These are phyloP conservation scores for Dendrocopos noguchii DNA, from an alignment of 2,113 vertebrate genomes.

Conservation along the genomic window DNA sequence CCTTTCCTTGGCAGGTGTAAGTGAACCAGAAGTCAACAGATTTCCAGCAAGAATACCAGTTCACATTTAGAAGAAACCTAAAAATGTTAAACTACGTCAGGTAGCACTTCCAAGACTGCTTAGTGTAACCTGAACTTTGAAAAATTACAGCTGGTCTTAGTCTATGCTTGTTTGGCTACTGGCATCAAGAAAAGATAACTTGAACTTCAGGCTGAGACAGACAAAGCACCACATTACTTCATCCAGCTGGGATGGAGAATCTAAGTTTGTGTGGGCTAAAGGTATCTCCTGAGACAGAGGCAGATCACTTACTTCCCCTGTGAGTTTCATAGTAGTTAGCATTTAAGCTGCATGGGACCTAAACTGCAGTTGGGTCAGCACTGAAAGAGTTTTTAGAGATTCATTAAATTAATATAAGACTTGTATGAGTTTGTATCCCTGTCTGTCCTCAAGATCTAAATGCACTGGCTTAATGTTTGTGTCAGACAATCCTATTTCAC, in stretches of 20 bases:
- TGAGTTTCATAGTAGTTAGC: background rate
- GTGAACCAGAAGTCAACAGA: background rate
- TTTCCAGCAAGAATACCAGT: background rate
- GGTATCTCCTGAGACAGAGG: background rate
- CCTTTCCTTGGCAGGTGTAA: background rate
- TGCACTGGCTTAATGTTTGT: background rate
- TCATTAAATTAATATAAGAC: background rate
- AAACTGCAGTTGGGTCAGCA: background rate
- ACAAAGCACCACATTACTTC: background rate
- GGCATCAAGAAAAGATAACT: background rate
- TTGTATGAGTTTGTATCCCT: background rate
- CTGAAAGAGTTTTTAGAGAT: background rate
- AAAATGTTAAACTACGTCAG: background rate
- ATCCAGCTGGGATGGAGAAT: background rate
- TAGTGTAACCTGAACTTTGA: background rate
- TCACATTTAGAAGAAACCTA: background rate
- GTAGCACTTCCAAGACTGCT: background rate
- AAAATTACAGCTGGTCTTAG: background rate
- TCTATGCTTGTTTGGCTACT: background rate
- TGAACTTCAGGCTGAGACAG: background rate
- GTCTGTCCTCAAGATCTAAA: background rate
- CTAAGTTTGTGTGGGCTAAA: background rate
- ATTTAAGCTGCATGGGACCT: background rate
- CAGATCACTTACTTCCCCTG: accelerated
- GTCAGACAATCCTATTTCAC: accelerated